Evolutionary conservation across 2,113 vertebrate species (phyloP).

Genomic region (Colinus virginianus): DNA sequence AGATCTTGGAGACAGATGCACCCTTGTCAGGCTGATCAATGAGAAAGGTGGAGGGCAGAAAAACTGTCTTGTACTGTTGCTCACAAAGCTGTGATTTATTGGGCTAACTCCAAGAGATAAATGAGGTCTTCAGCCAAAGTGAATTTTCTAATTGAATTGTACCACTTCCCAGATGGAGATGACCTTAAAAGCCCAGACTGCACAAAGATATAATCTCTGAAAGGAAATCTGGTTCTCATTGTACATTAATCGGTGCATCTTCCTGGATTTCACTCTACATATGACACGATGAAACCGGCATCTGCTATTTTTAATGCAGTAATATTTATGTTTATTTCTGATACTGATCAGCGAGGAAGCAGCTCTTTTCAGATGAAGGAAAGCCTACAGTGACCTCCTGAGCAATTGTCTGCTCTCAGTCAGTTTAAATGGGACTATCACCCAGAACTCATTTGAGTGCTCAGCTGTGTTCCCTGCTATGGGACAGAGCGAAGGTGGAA

Average conservation of each 20-base stretch:
- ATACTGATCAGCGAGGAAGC: not conserved
- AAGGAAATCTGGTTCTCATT: not conserved
- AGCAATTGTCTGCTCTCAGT: not conserved
- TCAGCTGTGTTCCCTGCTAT: not conserved
- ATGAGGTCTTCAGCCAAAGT: not conserved
- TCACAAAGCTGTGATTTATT: not conserved
- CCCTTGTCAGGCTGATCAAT: not conserved
- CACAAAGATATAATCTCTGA: not conserved
- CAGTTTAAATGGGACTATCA: not conserved
- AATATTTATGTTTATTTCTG: not conserved
- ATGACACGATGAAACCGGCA: not conserved
- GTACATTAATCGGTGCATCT: not conserved
- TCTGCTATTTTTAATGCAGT: not conserved
- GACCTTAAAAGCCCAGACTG: not conserved
- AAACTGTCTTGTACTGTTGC: not conserved
- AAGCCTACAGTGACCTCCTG: not conserved
- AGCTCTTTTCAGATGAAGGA: not conserved
- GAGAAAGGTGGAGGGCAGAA: not conserved
- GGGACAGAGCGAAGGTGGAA: not conserved
- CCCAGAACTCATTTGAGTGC: not conserved
- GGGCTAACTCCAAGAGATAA: not conserved
- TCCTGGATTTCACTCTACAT: not conserved
- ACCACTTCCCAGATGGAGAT: not conserved
- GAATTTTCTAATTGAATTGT: conserved; percentile 3
- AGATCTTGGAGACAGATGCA: not conserved